Evolutionary conservation across 2,797 vertebrate species (phyloP).

Genomic region (Erpetoichthys calabaricus): DNA sequence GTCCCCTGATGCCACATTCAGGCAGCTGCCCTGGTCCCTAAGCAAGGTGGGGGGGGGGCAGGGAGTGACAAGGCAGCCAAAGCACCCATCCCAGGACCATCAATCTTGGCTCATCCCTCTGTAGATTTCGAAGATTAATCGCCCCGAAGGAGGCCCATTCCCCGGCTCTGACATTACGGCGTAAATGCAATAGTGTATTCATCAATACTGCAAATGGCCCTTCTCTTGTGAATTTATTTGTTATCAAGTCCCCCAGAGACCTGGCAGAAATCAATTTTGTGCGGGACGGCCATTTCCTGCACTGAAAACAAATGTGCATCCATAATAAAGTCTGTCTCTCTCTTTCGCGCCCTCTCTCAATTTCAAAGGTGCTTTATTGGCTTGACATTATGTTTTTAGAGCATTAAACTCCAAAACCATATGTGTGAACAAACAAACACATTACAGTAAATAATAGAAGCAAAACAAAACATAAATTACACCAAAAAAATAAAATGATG

Average conservation of each 20-base stretch:
- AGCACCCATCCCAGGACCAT: too few relatives aligned
- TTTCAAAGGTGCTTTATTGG: slow-evolving; percentile 24
- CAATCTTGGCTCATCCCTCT: too few relatives aligned
- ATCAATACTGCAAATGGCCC: slow-evolving; percentile 57
- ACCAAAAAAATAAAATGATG: too few relatives aligned
- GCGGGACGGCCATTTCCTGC: slow-evolving; percentile 37
- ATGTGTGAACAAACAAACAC: slow-evolving; percentile 2
- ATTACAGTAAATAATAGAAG: too few relatives aligned
- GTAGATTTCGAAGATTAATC: slow-evolving; percentile 40
- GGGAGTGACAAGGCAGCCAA: too few relatives aligned
- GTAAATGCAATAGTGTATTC: slow-evolving; percentile 55
- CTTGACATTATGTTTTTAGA: slow-evolving; percentile 1
- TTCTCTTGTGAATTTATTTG: slow-evolving; percentile 54
- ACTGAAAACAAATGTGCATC: slow-evolving; percentile 56
- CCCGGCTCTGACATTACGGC: slow-evolving; percentile 50
- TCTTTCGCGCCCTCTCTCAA: slow-evolving; percentile 5
- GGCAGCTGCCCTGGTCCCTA: neutral
- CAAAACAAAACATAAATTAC: too few relatives aligned
- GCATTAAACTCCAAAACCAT: slow-evolving; percentile 5
- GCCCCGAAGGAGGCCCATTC: slow-evolving; percentile 35
- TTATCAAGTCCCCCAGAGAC: slow-evolving; percentile 45
- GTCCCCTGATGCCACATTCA: slow-evolving; percentile 17
- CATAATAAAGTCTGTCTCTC: slow-evolving; percentile 42
- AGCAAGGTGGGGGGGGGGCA: neutral
- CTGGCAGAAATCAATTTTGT: slow-evolving; percentile 39